Evolutionary conservation across 2,797 vertebrate genomes (phyloP), one percentile per base, ranked within the genome.

Genomic region (Neostethus bicornis): DNA sequence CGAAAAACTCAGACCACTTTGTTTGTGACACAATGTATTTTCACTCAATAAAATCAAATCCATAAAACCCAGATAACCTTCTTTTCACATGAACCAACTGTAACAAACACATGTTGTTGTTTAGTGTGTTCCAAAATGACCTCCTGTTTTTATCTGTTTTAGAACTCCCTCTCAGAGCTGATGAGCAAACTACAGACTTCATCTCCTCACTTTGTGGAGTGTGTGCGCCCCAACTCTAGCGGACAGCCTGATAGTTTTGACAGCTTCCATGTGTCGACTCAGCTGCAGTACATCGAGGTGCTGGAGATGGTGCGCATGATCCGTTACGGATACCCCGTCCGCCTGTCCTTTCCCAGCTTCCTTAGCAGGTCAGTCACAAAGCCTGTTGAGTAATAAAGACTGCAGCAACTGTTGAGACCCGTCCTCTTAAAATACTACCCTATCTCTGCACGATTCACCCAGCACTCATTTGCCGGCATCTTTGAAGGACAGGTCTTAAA

Each of bases 241-340:
- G 88, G 89, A 71, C 86, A 92, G 64, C 90, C 94, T 0, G 93
- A 95, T 63, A 82, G 68, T 26, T 98, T 98, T 50, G 95, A 98
- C 83, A 92, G 93, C 85, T 89, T 91, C 81, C 95, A 94, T 41
- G 96, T 98, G 68, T 96, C 96, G 6, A 89, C 93, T 26, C 96
- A 98, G 76, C 93, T 99, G 51, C 95, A 95, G 60, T 94, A 96
- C 68, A 92, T 96, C 3, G 94, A 93, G 28, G 95, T 98, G 48
- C 90, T 98, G 59, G 95, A 96, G 72, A 95, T 97, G 94, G 94
- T 99, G 78, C 95, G 91, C 84, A 87, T 93, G 87, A 94, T 96
- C 77, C 94, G 95, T 11, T 93, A 95, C 0, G 96, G 96, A 21
- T 98, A 93, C 80, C 95, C 96, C 0, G 66, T 95, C 28, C 95